Base-by-base conservation (phyloP, 2,888 invertebrate species). In the Platynereis dumerilii region DNA sequence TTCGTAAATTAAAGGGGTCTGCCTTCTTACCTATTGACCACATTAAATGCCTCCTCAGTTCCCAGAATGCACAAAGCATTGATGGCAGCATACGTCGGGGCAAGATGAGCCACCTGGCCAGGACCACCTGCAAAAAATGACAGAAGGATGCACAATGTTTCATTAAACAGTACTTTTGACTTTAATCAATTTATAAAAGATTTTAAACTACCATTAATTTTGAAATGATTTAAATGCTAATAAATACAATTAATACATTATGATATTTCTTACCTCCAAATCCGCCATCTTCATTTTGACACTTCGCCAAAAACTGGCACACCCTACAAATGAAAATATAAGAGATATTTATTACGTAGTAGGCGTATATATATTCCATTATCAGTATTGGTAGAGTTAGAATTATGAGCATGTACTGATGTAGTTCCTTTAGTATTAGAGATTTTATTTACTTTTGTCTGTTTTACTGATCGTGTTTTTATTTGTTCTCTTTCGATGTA, bases 61-160 rank as follows among this genome's bases (percentile, higher is more conserved):
- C 94, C 94, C 74, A 99, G 90, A 65, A 92, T 93, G 79, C 93
- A 92, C 5, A 99, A 86, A 28, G 95, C 91, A 87, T 94, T 95
- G 0, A 99, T 90, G 68, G 98, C 96, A 56, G 97, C 98, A 86
- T 97, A 99, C 0, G 98, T 99, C 2, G 98, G 91, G 0, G 99
- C 99, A 66, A 99, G 87, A 86, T 99, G 99, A 24, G 97, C 88
- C 76, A 89, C 87, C 83, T 99, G 98, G 0, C 91, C 90, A 0
- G 97, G 98, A 0, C 98, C 98, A 62, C 99, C 99, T 65, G 91
- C 24, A 29, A 3, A 12, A 27, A 34, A 34, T n/a, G n/a, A n/a
- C n/a, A n/a, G n/a, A n/a, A n/a, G n/a, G n/a, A n/a, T n/a, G n/a
- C n/a, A n/a, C n/a, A n/a, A n/a, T n/a, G n/a, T n/a, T n/a, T n/a